Evolutionary conservation across 2,888 invertebrate genomes (phyloP), one percentile per base, ranked within the genome.

Genomic region (Tenthredo mesomela): DNA sequence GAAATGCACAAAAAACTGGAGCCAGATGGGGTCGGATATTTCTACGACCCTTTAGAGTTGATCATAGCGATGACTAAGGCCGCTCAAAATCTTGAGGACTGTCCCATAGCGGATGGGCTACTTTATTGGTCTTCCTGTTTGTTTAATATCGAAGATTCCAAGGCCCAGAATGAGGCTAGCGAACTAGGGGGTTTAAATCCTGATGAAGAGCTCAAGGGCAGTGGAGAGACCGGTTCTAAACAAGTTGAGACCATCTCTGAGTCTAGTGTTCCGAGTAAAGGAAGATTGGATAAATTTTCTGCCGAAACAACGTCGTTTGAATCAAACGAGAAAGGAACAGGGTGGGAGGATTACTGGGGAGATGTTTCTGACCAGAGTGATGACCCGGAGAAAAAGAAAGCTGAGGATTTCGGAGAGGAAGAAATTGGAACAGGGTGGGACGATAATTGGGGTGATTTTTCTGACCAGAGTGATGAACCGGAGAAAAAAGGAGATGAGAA

Each of bases 391-490:
- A 71, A 80, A 73, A 58, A 58, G 9, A 1, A 7, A 25, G 58
- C 47, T 18, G 58, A 78, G 12, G 40, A n/a, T 40, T 71, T 43
- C 9, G 86, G 87, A 67, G 86, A 87, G 33, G 18, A 54, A 61
- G 54, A 50, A 54, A 10, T 7, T 15, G 78, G 61, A 61, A 61
- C 78, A 40, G 78, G 89, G 82, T 91, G 89, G 92, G 90, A 88
- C 47, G 90, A 92, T 25, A 89, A 90, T 50, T 92, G 92, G 92
- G 91, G 88, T 5, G 90, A 92, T 87, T 91, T 92, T 86, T 89
- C 90, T 21, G 90, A 91, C 65, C 88, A 87, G 40, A 86, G 87
- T 75, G 82, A 87, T 7, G 86, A 87, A 73, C 88, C 88, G 73
- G 71, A 82, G 47, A 71, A 80, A 10, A 37, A 82, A 47, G 9